These are phyloP conservation scores for Glaucopsyche alexis DNA, from an alignment of 2,888 invertebrate genomes.

Conservation along the genomic window DNA sequence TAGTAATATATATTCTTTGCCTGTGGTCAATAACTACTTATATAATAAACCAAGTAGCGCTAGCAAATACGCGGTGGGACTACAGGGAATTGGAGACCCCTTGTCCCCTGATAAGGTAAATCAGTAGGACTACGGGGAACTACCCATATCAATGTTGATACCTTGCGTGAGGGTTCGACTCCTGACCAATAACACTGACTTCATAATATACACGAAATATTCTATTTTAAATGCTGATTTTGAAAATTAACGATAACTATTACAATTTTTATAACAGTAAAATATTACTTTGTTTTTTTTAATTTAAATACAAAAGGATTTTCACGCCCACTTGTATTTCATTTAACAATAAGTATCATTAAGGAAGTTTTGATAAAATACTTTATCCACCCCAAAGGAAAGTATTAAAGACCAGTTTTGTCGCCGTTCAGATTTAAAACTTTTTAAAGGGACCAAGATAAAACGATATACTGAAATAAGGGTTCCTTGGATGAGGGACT, in stretches of 20 bases:
- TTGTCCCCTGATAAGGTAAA: neutral
- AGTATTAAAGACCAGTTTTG: constrained; percentile 8
- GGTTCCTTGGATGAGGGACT: neutral
- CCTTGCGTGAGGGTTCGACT: neutral
- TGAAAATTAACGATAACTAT: no score
- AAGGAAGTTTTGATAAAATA: constrained; percentile 10
- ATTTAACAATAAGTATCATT: neutral
- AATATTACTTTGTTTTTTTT: neutral
- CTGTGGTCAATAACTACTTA: no score
- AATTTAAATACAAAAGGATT: neutral
- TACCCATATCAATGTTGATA: neutral
- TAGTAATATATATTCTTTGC: no score
- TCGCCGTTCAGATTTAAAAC: neutral
- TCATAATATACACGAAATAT: neutral
- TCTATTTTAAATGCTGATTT: no score
- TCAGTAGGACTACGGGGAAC: neutral
- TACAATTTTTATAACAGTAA: neutral
- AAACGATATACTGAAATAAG: constrained; percentile 11
- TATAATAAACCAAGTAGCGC: neutral
- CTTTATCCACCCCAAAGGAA: constrained; percentile 13
- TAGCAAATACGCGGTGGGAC: neutral
- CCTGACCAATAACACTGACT: neutral
- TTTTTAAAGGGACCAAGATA: constrained; percentile 6
- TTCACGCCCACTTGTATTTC: neutral
- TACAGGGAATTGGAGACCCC: neutral